Evolutionary conservation across 2,797 vertebrate species (phyloP), one percentile per base, ranked within the genome.

Genomic region (Chloroceryle inda): DNA sequence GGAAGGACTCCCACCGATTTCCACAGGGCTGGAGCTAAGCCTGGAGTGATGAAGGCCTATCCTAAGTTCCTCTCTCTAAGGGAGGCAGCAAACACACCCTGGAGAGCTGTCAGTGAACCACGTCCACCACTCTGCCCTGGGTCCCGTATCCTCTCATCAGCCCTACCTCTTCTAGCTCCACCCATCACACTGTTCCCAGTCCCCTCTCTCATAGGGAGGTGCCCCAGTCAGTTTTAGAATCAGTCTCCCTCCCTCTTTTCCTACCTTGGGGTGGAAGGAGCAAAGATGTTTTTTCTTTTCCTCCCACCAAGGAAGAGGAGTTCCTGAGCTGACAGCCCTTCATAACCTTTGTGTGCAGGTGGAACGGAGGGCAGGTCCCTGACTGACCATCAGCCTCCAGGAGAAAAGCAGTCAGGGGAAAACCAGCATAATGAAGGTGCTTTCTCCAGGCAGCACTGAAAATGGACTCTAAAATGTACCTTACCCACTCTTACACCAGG

Each of bases 31-130:
- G 59, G 33, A 75, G 24, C 29, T n/a, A 31, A 66, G 47, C 42
- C 61, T 26, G 27, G n/a, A 44, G 37, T 49, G 31, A 50, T 0
- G 0, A 63, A n/a, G 18, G 11, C 27, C 38, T 11, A 1, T 26
- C 64, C 58, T 78, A 12, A 27, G 59, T 73, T 71, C 71, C 47
- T 26, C 52, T 81, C 61, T 55, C n/a, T 53, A 27, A 40, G 6
- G 1, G 22, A 16, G 20, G 12, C 71, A 87, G 67, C 69, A 35
- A 63, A 63, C 0, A 21, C 2, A 21, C 2, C 16, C 29, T 37
- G 33, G 23, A 76, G 26, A 55, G 44, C 2, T 0, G 31, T 8
- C 6, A 17, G 50, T 53, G 69, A n/a, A 19, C 18, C n/a, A 7
- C 1, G 3, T 21, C 49, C 18, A 19, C 45, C 42, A 10, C 35